phyloP scores from a whole-genome alignment of 2,888 invertebrate species.

The Erebia ligea region DNA sequence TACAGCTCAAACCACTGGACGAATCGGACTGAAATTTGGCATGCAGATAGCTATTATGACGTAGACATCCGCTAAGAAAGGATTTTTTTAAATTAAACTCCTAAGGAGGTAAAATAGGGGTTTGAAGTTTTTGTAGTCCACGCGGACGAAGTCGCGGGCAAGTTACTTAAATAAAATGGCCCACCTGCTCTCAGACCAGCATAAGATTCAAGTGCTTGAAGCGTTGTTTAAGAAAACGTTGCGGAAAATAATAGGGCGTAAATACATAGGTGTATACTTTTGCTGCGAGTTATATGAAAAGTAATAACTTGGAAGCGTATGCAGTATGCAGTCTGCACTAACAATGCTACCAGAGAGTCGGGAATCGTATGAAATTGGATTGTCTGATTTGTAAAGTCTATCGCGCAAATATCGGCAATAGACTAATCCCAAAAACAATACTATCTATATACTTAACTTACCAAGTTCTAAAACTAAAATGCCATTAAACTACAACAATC shows the following conservation, averaged over 20 bases:
- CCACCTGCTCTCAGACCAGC: not conserved
- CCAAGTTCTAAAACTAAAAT: too few relatives aligned
- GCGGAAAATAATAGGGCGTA: not conserved
- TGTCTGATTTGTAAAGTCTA: conserved; percentile 1
- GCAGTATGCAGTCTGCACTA: conserved; percentile 1
- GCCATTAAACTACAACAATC: too few relatives aligned
- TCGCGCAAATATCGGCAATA: conserved; percentile 1
- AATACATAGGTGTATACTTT: not conserved
- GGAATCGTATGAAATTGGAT: not conserved
- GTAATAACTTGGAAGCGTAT: conserved; percentile 16
- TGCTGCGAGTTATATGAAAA: conserved; percentile 7
- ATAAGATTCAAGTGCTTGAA: conserved; percentile 3
- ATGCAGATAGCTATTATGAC: too few relatives aligned
- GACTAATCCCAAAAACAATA: not conserved
- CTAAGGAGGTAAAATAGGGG: too few relatives aligned
- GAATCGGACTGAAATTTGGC: too few relatives aligned
- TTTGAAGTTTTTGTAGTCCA: too few relatives aligned
- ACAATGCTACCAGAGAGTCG: not conserved
- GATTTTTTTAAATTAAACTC: too few relatives aligned
- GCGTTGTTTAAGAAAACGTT: conserved; percentile 7
- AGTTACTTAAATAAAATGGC: not conserved
- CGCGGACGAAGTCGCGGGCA: not conserved
- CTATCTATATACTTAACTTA: too few relatives aligned
- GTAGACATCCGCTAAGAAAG: too few relatives aligned
- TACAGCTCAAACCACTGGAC: too few relatives aligned